Conservation (phyloP, 2,113 vertebrate species). For the Ageneiosus marmoratus region DNA sequence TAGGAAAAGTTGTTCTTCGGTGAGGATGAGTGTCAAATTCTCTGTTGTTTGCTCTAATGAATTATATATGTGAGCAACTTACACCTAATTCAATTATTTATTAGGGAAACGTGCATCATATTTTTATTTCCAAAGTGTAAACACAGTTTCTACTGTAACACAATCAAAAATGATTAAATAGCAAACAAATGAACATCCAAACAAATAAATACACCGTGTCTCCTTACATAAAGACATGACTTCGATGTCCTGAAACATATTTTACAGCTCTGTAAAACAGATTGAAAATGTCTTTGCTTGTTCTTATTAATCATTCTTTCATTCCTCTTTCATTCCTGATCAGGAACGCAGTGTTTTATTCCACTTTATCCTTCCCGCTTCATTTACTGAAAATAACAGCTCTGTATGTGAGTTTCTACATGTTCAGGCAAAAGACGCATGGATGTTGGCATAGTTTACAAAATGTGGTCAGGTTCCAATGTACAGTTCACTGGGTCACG, state of each 20-base stretch:
- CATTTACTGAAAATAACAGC: neutral
- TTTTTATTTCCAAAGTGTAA: neutral
- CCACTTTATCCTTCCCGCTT: neutral
- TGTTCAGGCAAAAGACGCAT: neutral
- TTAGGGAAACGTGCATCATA: conserved; percentile 13
- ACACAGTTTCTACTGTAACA: neutral
- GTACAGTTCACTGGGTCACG: too few relatives aligned
- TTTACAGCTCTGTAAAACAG: neutral
- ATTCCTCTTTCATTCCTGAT: neutral
- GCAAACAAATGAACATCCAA: neutral
- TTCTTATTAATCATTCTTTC: neutral
- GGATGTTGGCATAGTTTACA: neutral
- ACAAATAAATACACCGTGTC: neutral
- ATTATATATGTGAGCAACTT: conserved; percentile 37
- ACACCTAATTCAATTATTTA: conserved; percentile 18
- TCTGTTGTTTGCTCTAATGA: conserved; percentile 47
- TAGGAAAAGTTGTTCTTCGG: neutral
- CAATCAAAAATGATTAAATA: neutral
- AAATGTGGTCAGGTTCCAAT: neutral
- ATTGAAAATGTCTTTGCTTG: neutral
- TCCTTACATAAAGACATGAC: neutral
- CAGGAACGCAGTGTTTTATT: conserved; percentile 1
- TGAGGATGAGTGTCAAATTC: conserved; percentile 26
- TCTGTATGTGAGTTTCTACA: neutral
- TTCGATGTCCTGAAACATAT: neutral